phyloP scores from a whole-genome alignment of 2,888 invertebrate genomes.

The Hermaeophaga mercurialis region DNA sequence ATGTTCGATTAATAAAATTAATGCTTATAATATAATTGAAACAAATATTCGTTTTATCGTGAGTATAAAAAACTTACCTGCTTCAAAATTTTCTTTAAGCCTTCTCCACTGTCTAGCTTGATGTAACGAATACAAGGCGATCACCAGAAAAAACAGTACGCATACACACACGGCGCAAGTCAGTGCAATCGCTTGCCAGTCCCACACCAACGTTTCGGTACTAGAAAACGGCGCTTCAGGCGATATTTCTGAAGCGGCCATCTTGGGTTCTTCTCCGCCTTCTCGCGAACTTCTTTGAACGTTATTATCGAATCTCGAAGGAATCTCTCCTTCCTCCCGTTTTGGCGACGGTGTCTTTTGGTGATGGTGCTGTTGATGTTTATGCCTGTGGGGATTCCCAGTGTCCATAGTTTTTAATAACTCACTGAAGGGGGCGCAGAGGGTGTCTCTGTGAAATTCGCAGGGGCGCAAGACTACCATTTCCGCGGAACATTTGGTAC shows the following conservation, averaged over 20 bases:
- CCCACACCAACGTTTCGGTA: slow-evolving; percentile 64
- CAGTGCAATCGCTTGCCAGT: slow-evolving; percentile 75
- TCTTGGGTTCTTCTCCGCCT: slow-evolving; percentile 9
- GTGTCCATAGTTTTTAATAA: slow-evolving; percentile 34
- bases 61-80: slow-evolving; percentile 71
- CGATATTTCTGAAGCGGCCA: slow-evolving; percentile 49
- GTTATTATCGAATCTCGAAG: slow-evolving; percentile 40
- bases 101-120: slow-evolving; percentile 81
- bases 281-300: slow-evolving; percentile 24
- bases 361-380: slow-evolving; percentile 41
- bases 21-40: too few species aligned
- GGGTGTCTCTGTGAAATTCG: slow-evolving; percentile 74
- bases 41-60: too few species aligned
- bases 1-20: too few species aligned
- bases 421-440: slow-evolving; percentile 65
- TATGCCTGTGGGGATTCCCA: slow-evolving; percentile 41
- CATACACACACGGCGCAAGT: slow-evolving; percentile 76
- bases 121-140: slow-evolving; percentile 75
- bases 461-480: slow-evolving; percentile 73
- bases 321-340: slow-evolving; percentile 35
- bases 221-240: slow-evolving; percentile 57
- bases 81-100: slow-evolving; percentile 76
- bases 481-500: slow-evolving; percentile 70
- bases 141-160: slow-evolving; percentile 78
- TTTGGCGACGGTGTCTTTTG: slow-evolving; percentile 27